Base-by-base conservation (phyloP, 2,797 vertebrate species). In the Ctenopoma multispine region DNA sequence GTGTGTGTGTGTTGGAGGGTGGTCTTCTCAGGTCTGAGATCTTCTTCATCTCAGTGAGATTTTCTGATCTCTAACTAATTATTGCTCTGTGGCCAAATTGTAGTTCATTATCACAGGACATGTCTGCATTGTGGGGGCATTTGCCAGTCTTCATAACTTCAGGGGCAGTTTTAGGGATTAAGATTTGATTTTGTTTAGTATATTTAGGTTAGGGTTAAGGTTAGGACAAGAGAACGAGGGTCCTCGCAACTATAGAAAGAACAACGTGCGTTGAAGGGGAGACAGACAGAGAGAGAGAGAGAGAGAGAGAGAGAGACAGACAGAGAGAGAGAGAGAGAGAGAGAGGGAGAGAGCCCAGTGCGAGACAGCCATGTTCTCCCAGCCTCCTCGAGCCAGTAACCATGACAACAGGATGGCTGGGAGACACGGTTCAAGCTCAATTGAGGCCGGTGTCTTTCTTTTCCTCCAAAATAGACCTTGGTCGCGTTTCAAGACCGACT, bases 371-470 rank as follows among this genome's bases (percentile, higher is more conserved):
- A 95, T 95, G 94, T 94, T 96, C 94, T 93, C 94, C 93, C 93
- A 96, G 95, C 95, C 96, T 97, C 96, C 93, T 93, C 81, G 40
- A 93, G 93, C 93, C 95, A 93, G 97, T 98, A 96, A 96, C 97
- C 97, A 99, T 99, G 97, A 97, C 97, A 98, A 99, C 97, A 94
- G 87, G 93, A 96, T 96, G 96, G 96, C 96, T 96, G 92, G 93
- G 96, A 96, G 96, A 97, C 95, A 93, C 92, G 93, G 94, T 92
- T 94, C 88, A 86, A 87, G 89, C 93, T 56, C 91, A 92, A 95
- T 90, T 92, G 94, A 95, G 90, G 94, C 88, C 95, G 94, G 95
- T 93, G 93, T 95, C 94, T 95, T 95, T 90, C 69, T 91, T 87
- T 87, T 86, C 76, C 87, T 90, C 85, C 75, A 80, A 92, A 94